Evolutionary conservation across 2,113 vertebrate species (phyloP).

Genomic region (Cebidichthys violaceus): DNA sequence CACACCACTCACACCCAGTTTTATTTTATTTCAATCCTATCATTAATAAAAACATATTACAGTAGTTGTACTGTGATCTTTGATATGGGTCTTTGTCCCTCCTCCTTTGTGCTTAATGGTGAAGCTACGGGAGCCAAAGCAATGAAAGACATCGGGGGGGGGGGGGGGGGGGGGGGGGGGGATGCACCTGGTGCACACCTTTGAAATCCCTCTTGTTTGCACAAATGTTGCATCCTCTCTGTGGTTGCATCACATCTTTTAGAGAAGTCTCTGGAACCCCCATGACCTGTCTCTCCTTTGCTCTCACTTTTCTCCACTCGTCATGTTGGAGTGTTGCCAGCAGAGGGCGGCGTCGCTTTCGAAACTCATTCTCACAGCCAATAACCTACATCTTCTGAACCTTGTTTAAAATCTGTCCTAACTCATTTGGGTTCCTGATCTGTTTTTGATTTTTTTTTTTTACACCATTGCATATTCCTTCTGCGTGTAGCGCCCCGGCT

Average conservation of each 20-base stretch:
- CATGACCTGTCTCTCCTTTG: background rate
- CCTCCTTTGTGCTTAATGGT: background rate
- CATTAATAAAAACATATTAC: too few species aligned
- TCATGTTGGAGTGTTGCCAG: conserved; percentile 44
- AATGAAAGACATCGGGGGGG: conserved; percentile 3
- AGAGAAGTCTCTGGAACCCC: background rate
- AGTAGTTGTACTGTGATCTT: background rate
- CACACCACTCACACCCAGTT: background rate
- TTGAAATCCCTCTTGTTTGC: conserved; percentile 1
- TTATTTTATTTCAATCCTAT: background rate
- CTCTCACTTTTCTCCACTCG: background rate
- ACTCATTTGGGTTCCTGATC: conserved; percentile 15
- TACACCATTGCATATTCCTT: conserved; percentile 14
- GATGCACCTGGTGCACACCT: conserved; percentile 5
- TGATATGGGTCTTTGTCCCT: conserved; percentile 4
- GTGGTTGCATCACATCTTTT: background rate
- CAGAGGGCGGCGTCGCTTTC: conserved; percentile 67
- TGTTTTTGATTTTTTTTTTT: too few species aligned
- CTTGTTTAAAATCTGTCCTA: conserved; percentile 1
- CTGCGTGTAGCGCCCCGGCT: background rate
- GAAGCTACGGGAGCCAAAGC: background rate
- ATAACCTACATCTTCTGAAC: background rate
- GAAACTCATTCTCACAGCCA: background rate
- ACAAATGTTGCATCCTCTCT: background rate
- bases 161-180: background rate